phyloP scores from a whole-genome alignment of 2,113 vertebrate species.

The Camelus bactrianus region DNA sequence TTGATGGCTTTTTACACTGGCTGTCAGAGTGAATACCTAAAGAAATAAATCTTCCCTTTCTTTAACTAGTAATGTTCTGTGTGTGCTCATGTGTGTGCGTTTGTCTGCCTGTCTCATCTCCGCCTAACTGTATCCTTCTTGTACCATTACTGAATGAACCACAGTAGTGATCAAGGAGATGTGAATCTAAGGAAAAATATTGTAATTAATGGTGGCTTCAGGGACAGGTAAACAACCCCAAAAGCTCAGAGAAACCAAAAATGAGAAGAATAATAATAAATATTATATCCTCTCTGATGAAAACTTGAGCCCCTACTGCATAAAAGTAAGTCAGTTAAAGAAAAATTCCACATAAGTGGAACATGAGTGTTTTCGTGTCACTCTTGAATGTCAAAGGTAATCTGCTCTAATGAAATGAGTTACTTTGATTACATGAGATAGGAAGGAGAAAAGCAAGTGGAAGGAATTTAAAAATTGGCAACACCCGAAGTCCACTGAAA shows the following conservation, averaged over 20 bases:
- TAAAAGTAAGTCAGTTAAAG: background rate
- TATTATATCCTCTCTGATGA: background rate
- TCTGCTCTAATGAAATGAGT: background rate
- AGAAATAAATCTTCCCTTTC: background rate
- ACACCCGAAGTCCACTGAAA: background rate
- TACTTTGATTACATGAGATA: background rate
- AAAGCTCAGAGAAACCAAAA: slow-evolving; percentile 20
- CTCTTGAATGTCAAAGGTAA: background rate
- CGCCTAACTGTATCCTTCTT: background rate
- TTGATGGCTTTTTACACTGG: background rate
- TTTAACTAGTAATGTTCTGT: background rate
- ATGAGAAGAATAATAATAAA: background rate
- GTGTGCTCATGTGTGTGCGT: rapidly evolving
- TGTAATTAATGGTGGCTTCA: background rate
- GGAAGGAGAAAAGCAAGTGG: background rate
- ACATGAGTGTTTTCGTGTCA: background rate
- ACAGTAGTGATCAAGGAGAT: background rate
- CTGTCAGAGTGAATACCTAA: background rate
- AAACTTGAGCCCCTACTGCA: background rate
- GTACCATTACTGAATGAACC: background rate
- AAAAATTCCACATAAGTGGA: background rate
- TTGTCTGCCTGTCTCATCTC: background rate
- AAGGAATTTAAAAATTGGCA: background rate
- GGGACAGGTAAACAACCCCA: background rate
- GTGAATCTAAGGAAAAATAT: background rate